Conservation (phyloP, 2,113 vertebrate species). For the Oreochromis spilurus region DNA sequence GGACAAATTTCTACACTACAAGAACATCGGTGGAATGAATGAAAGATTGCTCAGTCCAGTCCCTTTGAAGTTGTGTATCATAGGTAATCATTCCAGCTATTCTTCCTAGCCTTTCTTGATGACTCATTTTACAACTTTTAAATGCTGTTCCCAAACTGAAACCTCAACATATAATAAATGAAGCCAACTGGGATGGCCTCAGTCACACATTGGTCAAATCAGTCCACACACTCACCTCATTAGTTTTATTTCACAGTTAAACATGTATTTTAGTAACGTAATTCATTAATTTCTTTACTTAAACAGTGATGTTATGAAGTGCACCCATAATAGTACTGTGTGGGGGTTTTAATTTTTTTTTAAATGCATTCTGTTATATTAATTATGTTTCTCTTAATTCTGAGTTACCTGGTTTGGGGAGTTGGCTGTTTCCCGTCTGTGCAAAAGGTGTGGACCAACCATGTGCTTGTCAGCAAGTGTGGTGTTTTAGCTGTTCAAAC, state of each 20-base stretch:
- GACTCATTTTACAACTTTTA: not conserved
- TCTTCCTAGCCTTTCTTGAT: not conserved
- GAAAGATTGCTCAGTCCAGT: not conserved
- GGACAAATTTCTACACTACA: not conserved
- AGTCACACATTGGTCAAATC: not conserved
- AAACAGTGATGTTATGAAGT: not conserved
- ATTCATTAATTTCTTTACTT: not conserved
- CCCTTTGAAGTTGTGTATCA: not conserved
- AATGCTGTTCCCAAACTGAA: not conserved
- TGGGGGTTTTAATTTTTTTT: not conserved
- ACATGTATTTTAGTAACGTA: not conserved
- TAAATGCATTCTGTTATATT: not conserved
- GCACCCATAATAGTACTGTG: not conserved
- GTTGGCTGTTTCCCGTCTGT: not conserved
- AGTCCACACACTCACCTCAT: not conserved
- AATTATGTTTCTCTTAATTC: not conserved
- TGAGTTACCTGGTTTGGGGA: not conserved
- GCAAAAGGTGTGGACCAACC: not conserved
- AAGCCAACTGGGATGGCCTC: not conserved
- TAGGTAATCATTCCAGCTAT: not conserved
- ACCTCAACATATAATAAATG: not conserved
- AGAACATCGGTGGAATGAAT: not conserved
- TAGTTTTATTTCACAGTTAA: not conserved
- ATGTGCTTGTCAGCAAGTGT: not conserved
- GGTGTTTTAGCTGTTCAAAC: not conserved